phyloP scores from a whole-genome alignment of 2,113 vertebrate genomes.

The Urocolius indicus region DNA sequence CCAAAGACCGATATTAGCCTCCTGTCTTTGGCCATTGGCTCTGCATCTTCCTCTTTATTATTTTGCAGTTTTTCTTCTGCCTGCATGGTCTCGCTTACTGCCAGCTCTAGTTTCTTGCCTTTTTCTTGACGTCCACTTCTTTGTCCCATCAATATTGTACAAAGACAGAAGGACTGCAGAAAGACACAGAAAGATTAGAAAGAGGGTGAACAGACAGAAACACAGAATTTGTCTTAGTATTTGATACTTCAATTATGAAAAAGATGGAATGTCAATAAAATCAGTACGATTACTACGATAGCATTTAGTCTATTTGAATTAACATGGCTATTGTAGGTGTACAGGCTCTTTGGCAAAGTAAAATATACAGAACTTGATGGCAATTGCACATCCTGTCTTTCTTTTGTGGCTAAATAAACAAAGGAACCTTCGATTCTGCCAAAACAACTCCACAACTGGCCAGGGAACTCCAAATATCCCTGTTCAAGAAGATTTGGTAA shows the following conservation, averaged over 20 bases:
- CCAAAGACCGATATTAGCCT: neutral
- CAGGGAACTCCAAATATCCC: neutral
- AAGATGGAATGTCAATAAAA: neutral
- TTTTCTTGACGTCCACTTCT: neutral
- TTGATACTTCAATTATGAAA: neutral
- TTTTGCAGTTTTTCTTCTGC: neutral
- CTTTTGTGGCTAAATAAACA: neutral
- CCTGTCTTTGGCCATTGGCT: neutral
- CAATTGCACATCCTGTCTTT: neutral
- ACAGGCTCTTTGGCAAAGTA: neutral
- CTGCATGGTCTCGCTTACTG: neutral
- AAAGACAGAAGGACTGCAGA: neutral
- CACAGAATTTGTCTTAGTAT: neutral
- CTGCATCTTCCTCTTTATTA: neutral
- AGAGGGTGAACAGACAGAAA: neutral
- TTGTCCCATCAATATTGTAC: conserved; percentile 6
- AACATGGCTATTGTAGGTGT: neutral
- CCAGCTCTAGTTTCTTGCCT: neutral
- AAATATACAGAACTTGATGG: accelerated
- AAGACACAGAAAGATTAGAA: neutral
- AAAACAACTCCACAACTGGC: neutral
- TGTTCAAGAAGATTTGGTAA: neutral
- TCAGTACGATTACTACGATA: neutral
- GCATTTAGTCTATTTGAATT: neutral
- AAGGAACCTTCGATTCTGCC: neutral